A percentile compares a stretch with the other conserved stretches of the same genome.
These are phyloP conservation scores for Drosophila peninsularis DNA, from an alignment of 2,888 invertebrate genomes.

Conservation along the genomic window DNA sequence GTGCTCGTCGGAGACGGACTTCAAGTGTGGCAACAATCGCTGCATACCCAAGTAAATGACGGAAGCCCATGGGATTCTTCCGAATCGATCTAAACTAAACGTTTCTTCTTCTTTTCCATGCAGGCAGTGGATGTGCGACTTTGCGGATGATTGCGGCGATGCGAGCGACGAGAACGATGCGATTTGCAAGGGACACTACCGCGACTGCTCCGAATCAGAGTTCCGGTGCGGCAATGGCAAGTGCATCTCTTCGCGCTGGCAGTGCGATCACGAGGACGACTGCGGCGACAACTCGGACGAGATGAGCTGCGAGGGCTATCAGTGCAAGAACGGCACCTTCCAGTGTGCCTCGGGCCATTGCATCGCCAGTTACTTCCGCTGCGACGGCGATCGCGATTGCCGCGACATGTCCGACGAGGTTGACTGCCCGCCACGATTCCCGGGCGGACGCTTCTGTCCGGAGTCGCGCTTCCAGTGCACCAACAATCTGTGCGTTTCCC, in stretches of 20 bases:
- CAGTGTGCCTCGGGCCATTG: conserved; percentile 97
- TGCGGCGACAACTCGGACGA: conserved; percentile 98
- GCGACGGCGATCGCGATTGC: conserved; percentile 95
- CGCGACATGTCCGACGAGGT: conserved; percentile 95
- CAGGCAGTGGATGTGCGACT: conserved; percentile 96
- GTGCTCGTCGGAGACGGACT: conserved; percentile 95
- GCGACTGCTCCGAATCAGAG: conserved; percentile 97
- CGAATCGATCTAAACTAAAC: background rate
- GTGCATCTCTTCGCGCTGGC: conserved; percentile 96
- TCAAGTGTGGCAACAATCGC: conserved; percentile 95
- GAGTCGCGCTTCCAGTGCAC: conserved; percentile 95
- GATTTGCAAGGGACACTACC: conserved; percentile 92
- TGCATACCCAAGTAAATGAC: conserved; percentile 89
- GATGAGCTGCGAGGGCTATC: conserved; percentile 91
- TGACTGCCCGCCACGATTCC: conserved; percentile 94
- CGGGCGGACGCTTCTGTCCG: conserved; percentile 94
- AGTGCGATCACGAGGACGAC: conserved; percentile 98
- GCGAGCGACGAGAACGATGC: conserved; percentile 94
- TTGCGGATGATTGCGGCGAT: conserved; percentile 98
- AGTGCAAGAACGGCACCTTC: conserved; percentile 95
- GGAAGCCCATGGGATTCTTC: background rate
- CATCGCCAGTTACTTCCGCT: conserved; percentile 93
- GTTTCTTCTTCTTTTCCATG: no score
- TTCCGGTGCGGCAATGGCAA: conserved; percentile 94
- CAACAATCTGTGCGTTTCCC: conserved; percentile 95